Base-by-base conservation (phyloP, 2,113 vertebrate genomes). In the Marmota monax region DNA sequence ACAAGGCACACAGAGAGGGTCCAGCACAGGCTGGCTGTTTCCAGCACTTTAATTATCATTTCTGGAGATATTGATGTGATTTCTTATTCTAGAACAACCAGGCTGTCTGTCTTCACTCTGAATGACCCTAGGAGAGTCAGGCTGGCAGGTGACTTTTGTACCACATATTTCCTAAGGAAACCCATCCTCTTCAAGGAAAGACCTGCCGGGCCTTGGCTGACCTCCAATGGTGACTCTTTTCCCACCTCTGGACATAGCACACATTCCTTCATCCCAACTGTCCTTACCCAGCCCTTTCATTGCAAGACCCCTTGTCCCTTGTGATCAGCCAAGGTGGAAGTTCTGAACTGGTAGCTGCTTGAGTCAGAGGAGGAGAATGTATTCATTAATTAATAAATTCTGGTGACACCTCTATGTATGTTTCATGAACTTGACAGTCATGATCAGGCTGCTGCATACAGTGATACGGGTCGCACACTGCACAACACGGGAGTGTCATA, bases 61-160 rank as follows among this genome's bases (percentile, higher is more conserved):
- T 61, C 56, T 72, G 12, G 84, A 90, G 53, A 91, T 5, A 25
- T 27, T n/a, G n/a, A 45, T 61, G 76, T 83, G 23, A 32, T 39
- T 37, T 86, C 18, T 13, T 92, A 48, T 83, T 90, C 95, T 85
- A 72, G 67, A 92, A 78, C 25, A 25, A 25, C 74, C 42, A 83
- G 5, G 22, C 48, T 80, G 39, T 25, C 61, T 18, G 82, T 37
- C 14, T 7, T 56, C 18, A 32, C 7, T 72, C 23, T 32, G 25
- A 94, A 45, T 32, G 76, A 86, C 16, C 27, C 80, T 29, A 63
- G 2, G 37, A 72, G 37, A 90, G 17, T 84, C n/a, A 63, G 63
- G 32, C 6, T 65, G 20, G 39, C 72, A 34, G 6, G 61, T 22
- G 23, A 45, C n/a, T 63, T 91, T 91, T 87, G 79, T 74, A 82